Base-by-base conservation (phyloP, 2,888 invertebrate genomes). In the Suillia variegata region DNA sequence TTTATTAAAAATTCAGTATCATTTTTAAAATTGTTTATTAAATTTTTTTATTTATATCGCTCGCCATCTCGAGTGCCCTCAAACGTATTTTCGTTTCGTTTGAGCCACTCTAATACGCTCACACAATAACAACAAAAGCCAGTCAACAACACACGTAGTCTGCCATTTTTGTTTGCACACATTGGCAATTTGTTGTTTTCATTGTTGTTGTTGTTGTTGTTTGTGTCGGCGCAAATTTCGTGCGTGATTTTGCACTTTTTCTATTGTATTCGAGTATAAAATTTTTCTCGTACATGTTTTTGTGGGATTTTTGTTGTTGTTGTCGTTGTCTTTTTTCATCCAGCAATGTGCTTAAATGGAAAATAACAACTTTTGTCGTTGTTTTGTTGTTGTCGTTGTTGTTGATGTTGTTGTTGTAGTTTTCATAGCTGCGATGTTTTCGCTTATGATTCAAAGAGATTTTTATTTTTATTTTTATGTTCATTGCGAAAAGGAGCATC, bases 81-180 rank as follows among this genome's bases (percentile, higher is more conserved):
- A n/a, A n/a, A n/a, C n/a, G n/a, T n/a, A n/a, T n/a, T n/a, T n/a
- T n/a, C n/a, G n/a, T n/a, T n/a, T n/a, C n/a, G n/a, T n/a, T n/a
- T n/a, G n/a, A n/a, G n/a, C n/a, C n/a, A 10, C 49, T 2, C 17
- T 24, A 22, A 38, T 49, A 24, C 24, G 12, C 22, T 24, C 45
- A 56, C 53, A 56, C 17, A 52, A 8, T 6, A 13, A 10, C 13
- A 54, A 26, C 8, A n/a, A 8, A 12, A 20, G 21, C 22, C 8
- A 18, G 21, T 12, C 20, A 48, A 21, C 20, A 20, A 21, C 20
- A 20, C 21, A 8, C 10, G 18, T 21, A 21, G n/a, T 45, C 8
- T 70, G 69, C 67, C 67, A 66, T 70, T 70, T 72, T 68, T 70
- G 69, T 70, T 67, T 72, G 72, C 64, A 62, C 69, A 69, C 72